Percentiles rank a stretch among this genome's conserved stretches.
Conservation (phyloP, 2,888 invertebrate genomes). For the Pteria penguin region DNA sequence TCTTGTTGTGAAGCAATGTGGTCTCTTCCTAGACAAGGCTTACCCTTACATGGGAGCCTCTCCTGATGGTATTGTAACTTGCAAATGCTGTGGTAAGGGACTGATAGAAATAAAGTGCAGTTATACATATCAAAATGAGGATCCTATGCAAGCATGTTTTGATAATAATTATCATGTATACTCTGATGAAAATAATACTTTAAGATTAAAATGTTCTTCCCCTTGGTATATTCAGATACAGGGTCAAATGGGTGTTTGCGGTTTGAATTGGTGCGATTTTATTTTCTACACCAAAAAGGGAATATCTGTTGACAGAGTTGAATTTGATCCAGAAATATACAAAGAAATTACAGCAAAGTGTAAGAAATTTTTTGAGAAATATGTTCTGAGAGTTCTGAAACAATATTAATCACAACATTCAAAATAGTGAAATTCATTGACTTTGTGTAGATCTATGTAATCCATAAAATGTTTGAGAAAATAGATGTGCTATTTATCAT, state of each 20-base stretch:
- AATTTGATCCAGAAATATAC: slow-evolving; percentile 9
- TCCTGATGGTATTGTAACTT: slow-evolving; percentile 16
- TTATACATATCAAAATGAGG: not conserved
- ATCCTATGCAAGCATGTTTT: no score
- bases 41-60: slow-evolving; percentile 20
- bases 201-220: slow-evolving; percentile 6
- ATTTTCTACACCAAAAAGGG: slow-evolving; percentile 6
- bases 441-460: no score
- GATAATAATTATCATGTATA: slow-evolving; percentile 23
- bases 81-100: slow-evolving; percentile 30
- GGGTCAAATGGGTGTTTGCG: slow-evolving; percentile 18
- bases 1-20: not conserved
- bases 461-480: no score
- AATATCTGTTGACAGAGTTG: not conserved
- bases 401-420: no score
- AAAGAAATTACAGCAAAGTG: no score
- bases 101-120: slow-evolving; percentile 23
- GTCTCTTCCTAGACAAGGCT: not conserved
- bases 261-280: slow-evolving; percentile 14
- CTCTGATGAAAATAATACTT: slow-evolving; percentile 14
- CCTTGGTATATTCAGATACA: slow-evolving; percentile 30
- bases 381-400: no score
- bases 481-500: no score
- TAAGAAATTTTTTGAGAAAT: slow-evolving; percentile 4
- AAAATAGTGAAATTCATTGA: no score